A percentile compares a stretch with the other conserved stretches of the same genome.
phyloP scores from a whole-genome alignment of 1,140 invertebrate species.

The Dendroctonus valens region DNA sequence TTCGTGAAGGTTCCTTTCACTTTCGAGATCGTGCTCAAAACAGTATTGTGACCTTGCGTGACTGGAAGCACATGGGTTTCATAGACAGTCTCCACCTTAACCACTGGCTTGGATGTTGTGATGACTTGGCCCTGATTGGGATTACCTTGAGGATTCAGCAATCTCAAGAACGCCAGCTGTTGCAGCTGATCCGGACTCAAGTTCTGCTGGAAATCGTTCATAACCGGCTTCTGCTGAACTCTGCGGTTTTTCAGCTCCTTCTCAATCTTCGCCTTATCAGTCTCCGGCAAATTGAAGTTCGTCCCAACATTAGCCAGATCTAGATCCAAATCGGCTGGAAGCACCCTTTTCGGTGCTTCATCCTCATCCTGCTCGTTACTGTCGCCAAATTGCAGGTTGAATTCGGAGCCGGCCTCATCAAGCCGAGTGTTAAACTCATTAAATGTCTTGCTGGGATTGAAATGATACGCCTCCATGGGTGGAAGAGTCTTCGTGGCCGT shows the following conservation, averaged over 20 bases:
- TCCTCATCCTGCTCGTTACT: conserved; percentile 71
- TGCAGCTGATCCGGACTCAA: conserved; percentile 72
- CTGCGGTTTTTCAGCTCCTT: conserved; percentile 49
- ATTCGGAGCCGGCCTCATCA: conserved; percentile 83
- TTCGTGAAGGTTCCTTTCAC: conserved; percentile 65
- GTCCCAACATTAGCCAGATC: conserved; percentile 66
- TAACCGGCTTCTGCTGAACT: conserved; percentile 54
- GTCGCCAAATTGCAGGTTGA: conserved; percentile 81
- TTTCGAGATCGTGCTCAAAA: conserved; percentile 70
- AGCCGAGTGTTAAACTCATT: conserved; percentile 85
- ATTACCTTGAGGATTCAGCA: conserved; percentile 64
- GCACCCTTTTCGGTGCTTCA: conserved; percentile 59
- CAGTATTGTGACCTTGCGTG: conserved; percentile 69
- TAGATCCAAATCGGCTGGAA: conserved; percentile 56
- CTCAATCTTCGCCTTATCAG: conserved; percentile 62
- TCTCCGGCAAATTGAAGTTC: conserved; percentile 66
- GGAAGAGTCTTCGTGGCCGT: conserved; percentile 86
- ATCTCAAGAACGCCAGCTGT: conserved; percentile 67
- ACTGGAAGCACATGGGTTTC: conserved; percentile 79
- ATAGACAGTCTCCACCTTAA: conserved; percentile 74
- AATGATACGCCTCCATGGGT: conserved; percentile 82
- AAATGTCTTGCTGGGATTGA: conserved; percentile 80
- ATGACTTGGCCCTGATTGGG: conserved; percentile 63
- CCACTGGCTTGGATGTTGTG: conserved; percentile 72
- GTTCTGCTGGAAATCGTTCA: conserved; percentile 50